Base-by-base conservation (phyloP, 2,888 invertebrate genomes). In the Aleiodes leptofemur region DNA sequence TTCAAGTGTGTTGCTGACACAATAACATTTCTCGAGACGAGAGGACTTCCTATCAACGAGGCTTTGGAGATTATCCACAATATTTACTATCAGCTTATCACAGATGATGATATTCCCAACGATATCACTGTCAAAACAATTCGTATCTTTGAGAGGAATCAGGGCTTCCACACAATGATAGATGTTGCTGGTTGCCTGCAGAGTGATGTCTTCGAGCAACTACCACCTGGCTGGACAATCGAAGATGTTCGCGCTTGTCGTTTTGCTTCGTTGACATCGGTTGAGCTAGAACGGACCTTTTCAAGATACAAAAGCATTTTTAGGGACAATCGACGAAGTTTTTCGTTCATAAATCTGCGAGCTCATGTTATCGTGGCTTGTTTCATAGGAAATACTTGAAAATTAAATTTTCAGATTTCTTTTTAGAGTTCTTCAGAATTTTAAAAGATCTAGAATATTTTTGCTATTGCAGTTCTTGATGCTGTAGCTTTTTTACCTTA, bases 351-450 rank as follows among this genome's bases (percentile, higher is more conserved):
- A 29, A 56, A 56, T 56, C 7, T 56, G 29, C 56, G 23, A 56
- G 56, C 56, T 56, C 56, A 56, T 56, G 56, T 56, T 4, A 56
- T 56, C 29, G 56, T 56, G 23, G 16, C 23, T 56, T 56, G 56
- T 56, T 56, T 56, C 50, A 9, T 50, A 50, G 9, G 23, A 23
- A 23, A 23, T 23, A 23, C 23, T 23, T 23, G 23, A 23, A 23
- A 23, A 23, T 23, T 23, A 23, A 23, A 23, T 23, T 23, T 23
- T 23, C 2, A 23, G 23, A 23, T 23, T 23, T 23, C 2, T 23
- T 23, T 23, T 23, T 23, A 23, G 23, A 23, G 2, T 23, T 23
- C 23, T 23, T 23, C 23, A 23, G 1, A 56, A 5, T 9, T 56
- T 56, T 29, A 0, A 56, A 11, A 29, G 1, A n/a, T 13, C 9